phyloP scores from a whole-genome alignment of 2,888 invertebrate genomes.

The Villa cingulata region DNA sequence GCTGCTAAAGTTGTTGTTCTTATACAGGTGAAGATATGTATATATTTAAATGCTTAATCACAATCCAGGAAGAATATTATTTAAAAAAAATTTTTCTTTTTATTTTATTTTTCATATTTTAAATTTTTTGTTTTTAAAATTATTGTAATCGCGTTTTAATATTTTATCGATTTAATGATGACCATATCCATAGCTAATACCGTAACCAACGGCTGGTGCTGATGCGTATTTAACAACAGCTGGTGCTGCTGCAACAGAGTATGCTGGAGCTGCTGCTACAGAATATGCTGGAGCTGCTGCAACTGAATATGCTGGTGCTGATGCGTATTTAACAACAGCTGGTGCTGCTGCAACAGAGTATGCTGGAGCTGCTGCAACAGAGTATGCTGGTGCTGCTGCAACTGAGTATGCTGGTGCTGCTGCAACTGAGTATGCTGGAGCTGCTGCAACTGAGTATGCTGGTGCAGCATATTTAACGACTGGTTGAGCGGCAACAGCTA shows the following conservation, averaged over 20 bases:
- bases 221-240: neutral
- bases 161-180: neutral
- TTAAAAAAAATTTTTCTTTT: too few relatives aligned
- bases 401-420: neutral
- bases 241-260: neutral
- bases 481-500: neutral
- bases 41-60: neutral
- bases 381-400: neutral
- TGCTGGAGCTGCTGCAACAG: neutral
- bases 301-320: neutral
- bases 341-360: neutral
- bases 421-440: neutral
- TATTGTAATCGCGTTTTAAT: neutral
- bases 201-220: neutral
- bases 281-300: neutral
- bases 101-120: too few relatives aligned
- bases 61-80: neutral
- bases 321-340: neutral
- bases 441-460: neutral
- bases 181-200: slow-evolving; percentile 1
- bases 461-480: slow-evolving; percentile 1
- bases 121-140: neutral
- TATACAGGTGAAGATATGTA: too few relatives aligned
- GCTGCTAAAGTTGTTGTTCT: neutral
- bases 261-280: neutral